phyloP scores from a whole-genome alignment of 1,140 invertebrate species.

The Drosophila chauvacae region DNA sequence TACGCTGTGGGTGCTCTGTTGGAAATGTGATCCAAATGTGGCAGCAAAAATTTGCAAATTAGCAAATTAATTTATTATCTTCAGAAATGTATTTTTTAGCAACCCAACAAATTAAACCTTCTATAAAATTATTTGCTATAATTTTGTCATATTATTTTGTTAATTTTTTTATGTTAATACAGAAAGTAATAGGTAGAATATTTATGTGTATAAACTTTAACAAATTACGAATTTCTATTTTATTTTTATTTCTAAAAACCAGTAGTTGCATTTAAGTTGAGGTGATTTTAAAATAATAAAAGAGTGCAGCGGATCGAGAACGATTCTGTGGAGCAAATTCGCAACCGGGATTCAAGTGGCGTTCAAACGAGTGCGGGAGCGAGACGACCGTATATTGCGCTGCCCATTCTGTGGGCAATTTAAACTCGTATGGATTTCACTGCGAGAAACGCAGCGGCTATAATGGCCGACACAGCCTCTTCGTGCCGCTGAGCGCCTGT shows the following conservation, averaged over 20 bases:
- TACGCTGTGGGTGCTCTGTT: background rate
- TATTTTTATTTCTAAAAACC: background rate
- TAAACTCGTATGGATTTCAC: constrained; percentile 73
- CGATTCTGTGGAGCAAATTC: constrained; percentile 35
- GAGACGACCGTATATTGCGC: constrained; percentile 47
- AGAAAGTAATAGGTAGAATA: no score
- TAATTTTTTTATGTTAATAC: no score
- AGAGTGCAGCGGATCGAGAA: background rate
- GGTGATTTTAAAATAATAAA: background rate
- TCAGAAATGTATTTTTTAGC: no score
- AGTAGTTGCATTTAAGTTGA: background rate
- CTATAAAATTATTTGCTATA: no score
- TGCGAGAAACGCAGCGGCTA: constrained; percentile 57
- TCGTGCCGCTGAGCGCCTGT: constrained; percentile 74
- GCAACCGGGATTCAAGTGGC: constrained; percentile 35
- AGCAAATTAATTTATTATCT: no score
- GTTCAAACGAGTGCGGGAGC: constrained; percentile 33
- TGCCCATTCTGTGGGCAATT: constrained; percentile 63
- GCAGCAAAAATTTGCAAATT: no score
- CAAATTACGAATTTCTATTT: background rate
- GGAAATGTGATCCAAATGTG: background rate
- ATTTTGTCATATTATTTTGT: no score
- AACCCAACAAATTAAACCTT: no score
- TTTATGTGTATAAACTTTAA: no score
- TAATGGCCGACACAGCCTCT: constrained; percentile 39